Base-by-base conservation (phyloP, 2,888 invertebrate genomes). In the Pyrocoelia pectoralis region DNA sequence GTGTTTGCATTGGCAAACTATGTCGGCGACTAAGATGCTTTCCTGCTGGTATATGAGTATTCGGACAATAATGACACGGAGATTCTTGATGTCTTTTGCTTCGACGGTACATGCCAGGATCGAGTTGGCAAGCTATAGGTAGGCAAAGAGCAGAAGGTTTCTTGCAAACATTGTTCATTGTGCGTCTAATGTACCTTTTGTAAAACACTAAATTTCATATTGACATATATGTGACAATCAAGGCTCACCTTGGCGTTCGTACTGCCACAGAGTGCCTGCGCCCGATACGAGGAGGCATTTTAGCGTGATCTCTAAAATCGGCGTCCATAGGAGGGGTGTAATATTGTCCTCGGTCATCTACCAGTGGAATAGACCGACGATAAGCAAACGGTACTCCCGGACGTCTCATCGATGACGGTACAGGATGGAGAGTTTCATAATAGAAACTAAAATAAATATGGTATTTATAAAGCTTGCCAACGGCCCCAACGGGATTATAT, bases 111-210 rank as follows among this genome's bases (percentile, higher is more conserved):
- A 66, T 67, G 0, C 75, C 75, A 4, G 79, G 79, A 66, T 79
- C 79, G 0, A 73, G 79, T 61, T 79, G 78, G 52, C 74, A 73
- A 5, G 74, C 70, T 10, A 79, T 65, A 2, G 79, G 79, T 28
- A 79, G 63, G 58, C 79, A 79, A n/a, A 79, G 70, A 5, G 76
- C 69, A 2, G 79, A 79, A 2, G 80, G 79, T 56, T 74, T 72
- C 65, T 78, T 79, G 59, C 70, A 74, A 0, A 76, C 29, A n/a
- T 72, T 61, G 0, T 70, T 48, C 6, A 56, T 50, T 5, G 70
- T 53, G 46, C 72, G 66, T 14, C 74, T 71, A 43, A 70, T 68
- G 61, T 73, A 76, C 59, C 76, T 77, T 61, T 18, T 18, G 49
- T 33, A 56, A 50, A 50, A 28, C 14, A 24, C 6, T 24, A 50